Percentiles rank a stretch among this genome's conserved stretches.
phyloP scores from a whole-genome alignment of 2,797 vertebrate species.

The Gymnocypris eckloni region DNA sequence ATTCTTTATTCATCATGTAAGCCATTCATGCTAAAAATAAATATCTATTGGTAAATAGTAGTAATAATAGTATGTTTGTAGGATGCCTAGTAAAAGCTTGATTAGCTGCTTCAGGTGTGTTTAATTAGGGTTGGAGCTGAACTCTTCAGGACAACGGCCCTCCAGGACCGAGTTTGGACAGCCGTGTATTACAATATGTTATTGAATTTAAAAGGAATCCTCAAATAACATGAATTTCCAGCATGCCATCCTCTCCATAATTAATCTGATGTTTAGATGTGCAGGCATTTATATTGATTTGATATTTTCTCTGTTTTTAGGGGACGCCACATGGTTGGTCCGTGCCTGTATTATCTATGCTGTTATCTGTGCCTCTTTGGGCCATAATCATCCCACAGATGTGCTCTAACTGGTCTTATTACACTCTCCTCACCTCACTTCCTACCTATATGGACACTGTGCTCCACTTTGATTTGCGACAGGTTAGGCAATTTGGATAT shows the following conservation, averaged over 20 bases:
- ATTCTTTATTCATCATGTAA: too few relatives aligned
- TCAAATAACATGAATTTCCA: not conserved
- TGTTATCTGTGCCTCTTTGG: conserved; percentile 84
- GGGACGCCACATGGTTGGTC: conserved; percentile 80
- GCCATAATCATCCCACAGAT: conserved; percentile 85
- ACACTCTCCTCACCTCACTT: conserved; percentile 85
- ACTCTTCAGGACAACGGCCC: too few relatives aligned
- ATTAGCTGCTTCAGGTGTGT: too few relatives aligned
- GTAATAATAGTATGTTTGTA: too few relatives aligned
- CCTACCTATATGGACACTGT: conserved; percentile 84
- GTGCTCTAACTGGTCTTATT: conserved; percentile 88
- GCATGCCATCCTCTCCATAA: not conserved
- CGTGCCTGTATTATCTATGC: conserved; percentile 80
- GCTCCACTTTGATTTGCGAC: conserved; percentile 84
- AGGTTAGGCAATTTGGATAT: conserved; percentile 71
- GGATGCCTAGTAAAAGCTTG: too few relatives aligned
- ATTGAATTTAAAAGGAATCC: not conserved
- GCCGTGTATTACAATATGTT: not conserved
- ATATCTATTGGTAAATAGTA: not conserved
- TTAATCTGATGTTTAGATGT: not conserved
- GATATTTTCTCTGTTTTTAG: conserved; percentile 61
- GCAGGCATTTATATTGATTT: not conserved
- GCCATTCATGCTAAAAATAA: not conserved
- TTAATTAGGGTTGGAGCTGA: too few relatives aligned
- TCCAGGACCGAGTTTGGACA: too few relatives aligned